Conservation (phyloP, 2,797 vertebrate species). For the Myiothlypis chrysogaster region DNA sequence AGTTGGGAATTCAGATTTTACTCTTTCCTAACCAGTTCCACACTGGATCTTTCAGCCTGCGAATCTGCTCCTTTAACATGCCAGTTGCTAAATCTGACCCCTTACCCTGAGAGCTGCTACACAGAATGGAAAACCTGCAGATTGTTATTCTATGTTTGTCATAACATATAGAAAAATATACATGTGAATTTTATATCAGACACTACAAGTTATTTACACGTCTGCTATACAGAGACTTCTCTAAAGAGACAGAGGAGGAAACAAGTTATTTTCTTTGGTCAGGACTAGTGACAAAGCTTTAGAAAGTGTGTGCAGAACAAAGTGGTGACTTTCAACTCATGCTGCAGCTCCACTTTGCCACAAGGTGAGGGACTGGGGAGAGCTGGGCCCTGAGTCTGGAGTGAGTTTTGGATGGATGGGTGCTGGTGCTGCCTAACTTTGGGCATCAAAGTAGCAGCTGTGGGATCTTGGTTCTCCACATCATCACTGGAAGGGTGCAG, state of each 20-base stretch:
- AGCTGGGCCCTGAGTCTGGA: neutral
- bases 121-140: neutral
- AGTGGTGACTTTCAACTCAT: neutral
- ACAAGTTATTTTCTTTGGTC: neutral
- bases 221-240: neutral
- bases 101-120: neutral
- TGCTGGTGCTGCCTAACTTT: neutral
- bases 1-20: constrained; percentile 31
- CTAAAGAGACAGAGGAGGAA: neutral
- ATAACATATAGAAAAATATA: neutral
- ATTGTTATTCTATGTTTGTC: neutral
- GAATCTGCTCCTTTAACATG: neutral
- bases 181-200: neutral
- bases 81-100: neutral
- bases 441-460: neutral
- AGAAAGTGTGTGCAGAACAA: neutral
- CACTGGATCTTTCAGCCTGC: neutral
- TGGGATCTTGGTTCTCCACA: neutral
- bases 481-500: neutral
- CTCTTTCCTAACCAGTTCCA: constrained; percentile 27
- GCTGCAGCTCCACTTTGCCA: neutral
- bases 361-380: neutral
- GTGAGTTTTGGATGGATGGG: neutral
- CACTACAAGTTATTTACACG: neutral
- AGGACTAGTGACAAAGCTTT: neutral